A percentile compares a stretch with the other conserved stretches of the same genome.
These are phyloP conservation scores for Sphaerodactylus townsendi DNA, from an alignment of 2,113 vertebrate genomes.

Conservation along the genomic window DNA sequence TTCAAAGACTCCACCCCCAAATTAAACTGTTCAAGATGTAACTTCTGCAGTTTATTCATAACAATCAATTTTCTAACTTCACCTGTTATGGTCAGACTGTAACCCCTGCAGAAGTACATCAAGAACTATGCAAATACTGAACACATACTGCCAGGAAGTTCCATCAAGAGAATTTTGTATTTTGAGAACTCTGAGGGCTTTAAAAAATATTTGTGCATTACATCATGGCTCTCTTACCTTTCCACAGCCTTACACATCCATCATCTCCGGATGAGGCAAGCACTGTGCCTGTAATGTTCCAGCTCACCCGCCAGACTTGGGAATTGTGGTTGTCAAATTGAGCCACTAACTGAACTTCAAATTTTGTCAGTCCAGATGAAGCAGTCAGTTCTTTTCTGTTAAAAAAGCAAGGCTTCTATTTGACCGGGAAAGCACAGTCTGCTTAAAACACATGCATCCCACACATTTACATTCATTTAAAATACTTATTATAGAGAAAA, in stretches of 20 bases:
- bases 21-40: neutral
- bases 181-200: neutral
- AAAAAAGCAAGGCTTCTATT: constrained; percentile 37
- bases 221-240: constrained; percentile 79
- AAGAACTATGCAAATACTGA: neutral
- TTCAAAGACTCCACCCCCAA: no score
- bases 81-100: no score
- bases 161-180: neutral
- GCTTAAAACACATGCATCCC: neutral
- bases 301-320: constrained; percentile 96
- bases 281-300: constrained; percentile 98
- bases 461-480: neutral
- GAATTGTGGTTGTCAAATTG: constrained; percentile 98
- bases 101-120: neutral
- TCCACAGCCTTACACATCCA: constrained; percentile 96
- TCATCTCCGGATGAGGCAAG: constrained; percentile 97
- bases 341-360: constrained; percentile 93
- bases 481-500: neutral
- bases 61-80: neutral
- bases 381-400: constrained; percentile 88
- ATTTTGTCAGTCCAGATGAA: constrained; percentile 89
- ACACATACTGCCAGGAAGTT: neutral
- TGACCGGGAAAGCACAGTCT: neutral
- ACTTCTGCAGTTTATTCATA: neutral
- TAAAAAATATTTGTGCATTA: neutral